Evolutionary conservation across 2,888 invertebrate genomes (phyloP).

Genomic region (Diplazon laetatorius): DNA sequence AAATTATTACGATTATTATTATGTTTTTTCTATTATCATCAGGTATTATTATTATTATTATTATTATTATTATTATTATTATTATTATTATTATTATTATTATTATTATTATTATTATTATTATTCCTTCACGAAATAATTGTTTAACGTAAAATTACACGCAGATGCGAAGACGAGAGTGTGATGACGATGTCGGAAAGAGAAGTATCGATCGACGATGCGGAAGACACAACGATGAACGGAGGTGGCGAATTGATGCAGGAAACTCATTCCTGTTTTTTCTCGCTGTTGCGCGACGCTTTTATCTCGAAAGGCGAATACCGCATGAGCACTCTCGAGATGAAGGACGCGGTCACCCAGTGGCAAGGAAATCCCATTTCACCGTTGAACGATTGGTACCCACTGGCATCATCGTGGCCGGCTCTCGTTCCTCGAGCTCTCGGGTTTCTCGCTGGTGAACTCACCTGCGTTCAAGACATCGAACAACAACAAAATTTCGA

Average conservation of each 20-base stretch:
- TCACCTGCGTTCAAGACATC: constrained; percentile 76
- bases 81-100: too few relatives aligned
- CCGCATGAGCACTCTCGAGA: constrained; percentile 89
- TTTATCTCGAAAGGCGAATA: constrained; percentile 94
- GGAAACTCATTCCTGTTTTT: constrained; percentile 93
- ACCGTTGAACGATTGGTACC: constrained; percentile 90
- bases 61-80: too few relatives aligned
- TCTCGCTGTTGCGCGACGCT: constrained; percentile 93
- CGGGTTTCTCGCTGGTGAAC: constrained; percentile 80
- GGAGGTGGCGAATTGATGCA: constrained; percentile 87
- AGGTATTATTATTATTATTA: too few relatives aligned
- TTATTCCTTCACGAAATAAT: too few relatives aligned
- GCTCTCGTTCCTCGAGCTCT: constrained; percentile 78
- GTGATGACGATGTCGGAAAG: constrained; percentile 78
- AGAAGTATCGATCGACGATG: constrained; percentile 74
- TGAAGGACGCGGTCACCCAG: constrained; percentile 88
- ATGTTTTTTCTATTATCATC: too few relatives aligned
- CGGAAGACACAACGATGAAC: constrained; percentile 78
- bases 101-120: neutral
- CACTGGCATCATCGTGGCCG: constrained; percentile 79
- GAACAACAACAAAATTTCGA: constrained; percentile 73
- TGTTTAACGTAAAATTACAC: too few relatives aligned
- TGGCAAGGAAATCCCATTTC: constrained; percentile 93
- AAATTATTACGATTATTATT: too few relatives aligned
- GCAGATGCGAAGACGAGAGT: constrained; percentile 76